Base-by-base conservation (phyloP, 2,888 invertebrate genomes). In the Cephus pulcher region DNA sequence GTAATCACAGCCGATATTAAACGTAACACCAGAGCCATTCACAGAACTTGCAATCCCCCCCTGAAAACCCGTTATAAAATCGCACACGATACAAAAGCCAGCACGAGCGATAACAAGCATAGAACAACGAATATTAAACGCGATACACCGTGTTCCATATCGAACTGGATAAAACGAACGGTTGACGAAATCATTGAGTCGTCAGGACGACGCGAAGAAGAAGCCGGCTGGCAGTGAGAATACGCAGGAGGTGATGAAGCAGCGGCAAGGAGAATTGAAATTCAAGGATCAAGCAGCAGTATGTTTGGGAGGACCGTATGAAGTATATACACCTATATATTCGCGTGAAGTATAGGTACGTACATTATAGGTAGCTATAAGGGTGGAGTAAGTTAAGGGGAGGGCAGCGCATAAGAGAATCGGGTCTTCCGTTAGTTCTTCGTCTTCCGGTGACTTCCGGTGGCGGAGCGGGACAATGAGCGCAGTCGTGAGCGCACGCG, bases 371-470 rank as follows among this genome's bases (percentile, higher is more conserved):
- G 40, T 23, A 56, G 40, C 9, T 23, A 23, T 23, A 56, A 56
- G 56, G 56, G 56, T 56, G 56, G 56, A 23, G 23, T 2, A 56
- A 56, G 56, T 56, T 56, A 23, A 56, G 56, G 56, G 56, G 9
- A 56, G 56, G 56, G 9, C 11, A 30, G 74, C 34, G 71, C 34
- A 74, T 30, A 74, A 34, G 74, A 74, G 74, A 30, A 81, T 76
- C 81, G 86, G 87, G 86, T 90, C 90, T 90, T 90, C 89, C 90
- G 89, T 88, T 90, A 88, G 89, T 89, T 89, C 86, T 89, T 91
- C 90, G 91, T 90, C 91, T 91, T 91, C 91, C 91, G 90, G 90
- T 91, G 91, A 91, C 91, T 91, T 91, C 91, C 91, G 91, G 91
- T 91, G 88, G 86, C 83, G 86, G 84, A 84, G 79, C 82, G 82